Evolutionary conservation across 2,113 vertebrate genomes (phyloP).

Genomic region (Otocyon megalotis): DNA sequence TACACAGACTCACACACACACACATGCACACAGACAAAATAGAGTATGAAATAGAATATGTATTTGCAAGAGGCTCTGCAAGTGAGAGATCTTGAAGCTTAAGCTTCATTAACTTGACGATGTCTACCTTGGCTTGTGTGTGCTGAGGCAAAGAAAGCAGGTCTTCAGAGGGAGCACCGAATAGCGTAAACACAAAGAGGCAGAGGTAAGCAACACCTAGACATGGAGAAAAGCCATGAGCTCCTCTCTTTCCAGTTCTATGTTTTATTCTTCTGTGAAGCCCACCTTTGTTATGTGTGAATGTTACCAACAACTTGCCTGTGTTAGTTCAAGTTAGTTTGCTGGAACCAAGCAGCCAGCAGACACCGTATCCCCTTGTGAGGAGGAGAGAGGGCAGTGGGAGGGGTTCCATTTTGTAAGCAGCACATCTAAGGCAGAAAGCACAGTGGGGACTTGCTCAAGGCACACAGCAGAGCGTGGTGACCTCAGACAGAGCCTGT

Average conservation of each 20-base stretch:
- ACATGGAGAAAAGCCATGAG: neutral
- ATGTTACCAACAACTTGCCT: neutral
- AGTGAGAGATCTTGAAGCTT: neutral
- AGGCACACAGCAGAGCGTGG: neutral
- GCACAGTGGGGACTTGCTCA: neutral
- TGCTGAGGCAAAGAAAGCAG: neutral
- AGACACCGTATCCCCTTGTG: neutral
- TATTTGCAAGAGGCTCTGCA: neutral
- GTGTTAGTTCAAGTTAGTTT: neutral
- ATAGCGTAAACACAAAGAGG: neutral
- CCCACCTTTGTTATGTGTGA: neutral
- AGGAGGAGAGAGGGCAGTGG: neutral
- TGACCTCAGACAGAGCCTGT: neutral
- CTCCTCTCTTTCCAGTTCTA: too few species aligned
- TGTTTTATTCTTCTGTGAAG: neutral
- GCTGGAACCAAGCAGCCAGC: neutral
- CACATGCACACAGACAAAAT: neutral
- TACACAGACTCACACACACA: neutral
- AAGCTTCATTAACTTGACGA: neutral
- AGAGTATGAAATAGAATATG: too few species aligned
- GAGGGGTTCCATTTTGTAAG: neutral
- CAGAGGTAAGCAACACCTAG: neutral
- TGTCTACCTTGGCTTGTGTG: too few species aligned
- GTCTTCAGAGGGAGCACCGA: neutral
- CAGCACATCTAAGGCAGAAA: neutral